Conservation (phyloP, 2,113 vertebrate genomes). For the Spea bombifrons region DNA sequence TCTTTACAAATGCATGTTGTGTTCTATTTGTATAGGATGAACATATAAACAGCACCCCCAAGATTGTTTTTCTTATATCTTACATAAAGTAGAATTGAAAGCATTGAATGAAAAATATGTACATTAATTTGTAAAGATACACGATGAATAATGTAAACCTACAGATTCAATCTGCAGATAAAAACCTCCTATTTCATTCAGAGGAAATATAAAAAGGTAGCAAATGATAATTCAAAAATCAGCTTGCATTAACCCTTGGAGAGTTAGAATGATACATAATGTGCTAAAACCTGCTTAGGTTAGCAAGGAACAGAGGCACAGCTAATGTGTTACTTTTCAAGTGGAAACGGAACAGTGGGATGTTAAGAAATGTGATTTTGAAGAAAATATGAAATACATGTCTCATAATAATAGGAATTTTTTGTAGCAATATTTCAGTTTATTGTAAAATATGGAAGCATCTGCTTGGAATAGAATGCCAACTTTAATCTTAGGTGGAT, state of each 20-base stretch:
- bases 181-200: neutral
- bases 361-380: neutral
- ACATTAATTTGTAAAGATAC: slow-evolving; percentile 28
- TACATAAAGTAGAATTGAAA: slow-evolving; percentile 24
- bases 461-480: neutral
- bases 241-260: neutral
- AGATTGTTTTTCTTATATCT: neutral
- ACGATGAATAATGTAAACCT: slow-evolving; percentile 34
- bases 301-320: neutral
- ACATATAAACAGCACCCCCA: slow-evolving; percentile 9
- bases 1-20: slow-evolving; percentile 41
- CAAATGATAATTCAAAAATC: neutral
- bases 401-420: neutral
- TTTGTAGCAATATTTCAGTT: neutral
- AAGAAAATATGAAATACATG: neutral
- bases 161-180: slow-evolving; percentile 8
- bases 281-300: neutral
- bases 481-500: neutral
- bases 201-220: neutral
- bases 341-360: neutral
- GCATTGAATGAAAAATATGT: slow-evolving; percentile 6
- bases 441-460: neutral
- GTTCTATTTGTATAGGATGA: slow-evolving; percentile 19
- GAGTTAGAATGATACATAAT: neutral
- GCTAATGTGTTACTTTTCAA: neutral